These are phyloP conservation scores for Vandiemenella viatica DNA, from an alignment of 2,888 invertebrate species.

Conservation along the genomic window DNA sequence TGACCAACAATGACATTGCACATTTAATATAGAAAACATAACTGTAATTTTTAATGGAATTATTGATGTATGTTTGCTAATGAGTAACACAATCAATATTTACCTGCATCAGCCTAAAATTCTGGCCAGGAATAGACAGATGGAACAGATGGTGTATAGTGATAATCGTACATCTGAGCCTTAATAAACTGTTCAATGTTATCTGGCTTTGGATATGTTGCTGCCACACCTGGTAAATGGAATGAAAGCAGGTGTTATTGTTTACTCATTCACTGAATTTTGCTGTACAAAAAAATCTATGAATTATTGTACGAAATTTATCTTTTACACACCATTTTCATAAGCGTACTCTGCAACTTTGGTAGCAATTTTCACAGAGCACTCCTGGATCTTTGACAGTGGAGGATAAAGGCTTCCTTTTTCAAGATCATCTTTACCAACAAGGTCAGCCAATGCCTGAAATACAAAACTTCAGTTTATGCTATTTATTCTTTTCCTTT, in stretches of 20 bases:
- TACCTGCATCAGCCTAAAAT: conserved; percentile 11
- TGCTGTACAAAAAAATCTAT: no score
- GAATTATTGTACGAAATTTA: background rate
- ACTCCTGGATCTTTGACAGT: conserved; percentile 62
- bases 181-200: conserved; percentile 58
- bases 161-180: conserved; percentile 65
- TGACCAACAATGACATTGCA: no score
- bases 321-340: conserved; percentile 48
- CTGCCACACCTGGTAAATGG: conserved; percentile 51
- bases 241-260: conserved; percentile 20
- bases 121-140: conserved; percentile 44
- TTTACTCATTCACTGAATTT: no score
- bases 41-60: no score
- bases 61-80: no score
- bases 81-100: background rate
- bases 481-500: background rate
- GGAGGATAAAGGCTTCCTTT: conserved; percentile 87
- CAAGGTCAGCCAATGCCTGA: conserved; percentile 64
- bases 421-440: conserved; percentile 62
- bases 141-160: conserved; percentile 53
- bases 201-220: conserved; percentile 60
- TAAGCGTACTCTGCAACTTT: conserved; percentile 82
- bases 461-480: conserved; percentile 18
- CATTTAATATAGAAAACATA: no score
- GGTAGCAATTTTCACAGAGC: conserved; percentile 80